These are phyloP conservation scores for Drosophila sp. DNA, from an alignment of 1,140 invertebrate species.

Conservation along the genomic window DNA sequence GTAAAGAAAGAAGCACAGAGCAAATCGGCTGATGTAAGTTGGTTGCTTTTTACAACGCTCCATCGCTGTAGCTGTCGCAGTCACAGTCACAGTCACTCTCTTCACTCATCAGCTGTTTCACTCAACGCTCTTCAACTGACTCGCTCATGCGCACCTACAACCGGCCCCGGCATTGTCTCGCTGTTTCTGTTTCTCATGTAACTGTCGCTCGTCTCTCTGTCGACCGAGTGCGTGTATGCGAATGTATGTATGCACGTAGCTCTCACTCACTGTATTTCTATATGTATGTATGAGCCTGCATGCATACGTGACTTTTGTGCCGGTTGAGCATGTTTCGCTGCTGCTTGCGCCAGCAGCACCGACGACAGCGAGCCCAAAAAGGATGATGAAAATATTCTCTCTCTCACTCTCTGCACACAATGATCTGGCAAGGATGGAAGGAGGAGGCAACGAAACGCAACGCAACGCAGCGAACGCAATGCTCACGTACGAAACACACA, in stretches of 20 bases:
- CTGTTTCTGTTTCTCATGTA: slow-evolving; percentile 38
- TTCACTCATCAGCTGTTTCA: slow-evolving; percentile 52
- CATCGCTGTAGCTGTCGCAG: slow-evolving; percentile 20
- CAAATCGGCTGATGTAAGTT: slow-evolving; percentile 74
- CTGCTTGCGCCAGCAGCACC: slow-evolving; percentile 38
- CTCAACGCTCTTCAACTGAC: slow-evolving; percentile 39
- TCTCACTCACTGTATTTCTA: slow-evolving; percentile 11
- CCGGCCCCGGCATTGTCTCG: slow-evolving; percentile 55
- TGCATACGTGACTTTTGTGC: slow-evolving; percentile 77
- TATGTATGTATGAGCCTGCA: slow-evolving; percentile 34
- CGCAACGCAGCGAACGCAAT: slow-evolving; percentile 14
- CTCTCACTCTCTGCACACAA: slow-evolving; percentile 3
- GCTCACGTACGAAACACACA: slow-evolving; percentile 14
- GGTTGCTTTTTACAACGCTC: slow-evolving; percentile 55
- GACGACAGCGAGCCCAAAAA: slow-evolving; percentile 43
- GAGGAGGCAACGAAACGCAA: too few species aligned
- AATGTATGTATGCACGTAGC: background rate
- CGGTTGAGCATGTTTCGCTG: slow-evolving; percentile 63
- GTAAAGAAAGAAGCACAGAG: slow-evolving; percentile 45
- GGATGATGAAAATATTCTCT: slow-evolving; percentile 74
- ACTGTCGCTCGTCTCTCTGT: slow-evolving; percentile 32
- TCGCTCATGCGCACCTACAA: slow-evolving; percentile 76
- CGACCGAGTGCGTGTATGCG: slow-evolving; percentile 2
- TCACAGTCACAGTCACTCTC: slow-evolving; percentile 34
- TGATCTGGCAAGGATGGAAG: slow-evolving; percentile 34